Base-by-base conservation (phyloP, 2,797 vertebrate genomes). In the Sebastes iracundus region DNA sequence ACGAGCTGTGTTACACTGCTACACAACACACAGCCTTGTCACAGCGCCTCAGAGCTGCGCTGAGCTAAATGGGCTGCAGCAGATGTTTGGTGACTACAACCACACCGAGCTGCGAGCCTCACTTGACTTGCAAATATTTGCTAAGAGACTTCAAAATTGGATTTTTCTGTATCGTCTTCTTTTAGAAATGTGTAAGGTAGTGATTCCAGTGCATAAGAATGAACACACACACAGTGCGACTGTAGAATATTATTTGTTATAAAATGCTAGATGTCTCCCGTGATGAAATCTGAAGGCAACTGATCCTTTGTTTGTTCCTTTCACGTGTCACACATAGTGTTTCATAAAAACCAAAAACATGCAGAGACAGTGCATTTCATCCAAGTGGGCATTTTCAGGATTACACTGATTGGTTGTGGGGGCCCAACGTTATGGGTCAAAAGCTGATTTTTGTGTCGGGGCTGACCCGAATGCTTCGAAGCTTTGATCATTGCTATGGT, bases 51-150 rank as follows among this genome's bases (percentile, higher is more conserved):
- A 81, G 87, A 92, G 90, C 90, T 81, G 79, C 53, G 77, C 89
- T 58, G 82, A 90, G 88, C 90, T 91, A 93, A 94, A 94, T 89
- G 88, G 87, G 91, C 89, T 87, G 85, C 87, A 93, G 92, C 93
- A 93, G 92, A 94, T 94, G 92, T 94, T 93, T 90, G 91, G 92
- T 90, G 90, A 93, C 91, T 91, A 82, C 86, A 80, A 75, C 89
- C 87, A 82, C 85, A 88, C 80, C 76, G 82, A 79, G 85, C 86
- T 58, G 70, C 59, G 33, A 76, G 52, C 77, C 83, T 80, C 85
- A 83, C 92, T 92, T 90, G 90, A 92, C 88, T 92, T 91, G 94
- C 92, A 92, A 94, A 94, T 94, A 94, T 94, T 94, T 93, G 90
- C 89, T 85, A 92, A 89, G 88, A 83, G 86, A 88, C 88, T 89